Evolutionary conservation across 1,140 invertebrate genomes (phyloP), one percentile per base, ranked within the genome.

Genomic region (Orius laevigatus): DNA sequence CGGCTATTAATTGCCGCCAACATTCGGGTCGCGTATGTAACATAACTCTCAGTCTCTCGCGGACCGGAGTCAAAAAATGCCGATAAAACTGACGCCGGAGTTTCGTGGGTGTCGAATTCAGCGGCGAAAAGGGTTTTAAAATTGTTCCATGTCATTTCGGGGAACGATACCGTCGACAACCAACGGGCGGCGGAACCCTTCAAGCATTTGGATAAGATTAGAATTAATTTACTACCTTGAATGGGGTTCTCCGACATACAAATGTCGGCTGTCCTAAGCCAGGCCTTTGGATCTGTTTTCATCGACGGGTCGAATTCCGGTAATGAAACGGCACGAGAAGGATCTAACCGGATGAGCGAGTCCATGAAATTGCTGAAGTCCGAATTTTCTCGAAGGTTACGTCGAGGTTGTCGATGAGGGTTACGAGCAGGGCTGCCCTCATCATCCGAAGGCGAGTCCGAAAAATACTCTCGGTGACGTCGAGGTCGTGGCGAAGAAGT

Each of bases 111-210:
- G 18, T 46, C 49, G 34, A 18, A 54, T 40, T 34, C 49, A 10
- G 48, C 14, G 11, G 36, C 8, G n/a, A 54, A 54, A 19, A 51
- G 14, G 34, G 35, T 46, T 46, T 51, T 53, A 19, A 52, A 51
- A 38, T 53, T 32, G 34, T 12, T 18, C 52, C 53, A 54, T n/a
- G 42, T 52, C 10, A 54, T 46, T 8, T 39, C 31, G 3, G 44
- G 32, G 14, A 33, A 48, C 10, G 42, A 20, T 3, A 52, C 38
- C 19, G 48, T 43, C 12, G 50, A 9, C 11, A 52, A 31, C 50
- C 50, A 52, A 3, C 25, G 25, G 6, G 53, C 46, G 5, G 50
- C 53, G 5, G 43, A 36, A 36, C 50, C 50, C 36, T 48, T 33
- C 12, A 53, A 34, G 10, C 41, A 39, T 14, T 46, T 51, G 12